Evolutionary conservation across 92 coral and sea anemone species (phyloP).

Genomic region (Meandrina meandrites): DNA sequence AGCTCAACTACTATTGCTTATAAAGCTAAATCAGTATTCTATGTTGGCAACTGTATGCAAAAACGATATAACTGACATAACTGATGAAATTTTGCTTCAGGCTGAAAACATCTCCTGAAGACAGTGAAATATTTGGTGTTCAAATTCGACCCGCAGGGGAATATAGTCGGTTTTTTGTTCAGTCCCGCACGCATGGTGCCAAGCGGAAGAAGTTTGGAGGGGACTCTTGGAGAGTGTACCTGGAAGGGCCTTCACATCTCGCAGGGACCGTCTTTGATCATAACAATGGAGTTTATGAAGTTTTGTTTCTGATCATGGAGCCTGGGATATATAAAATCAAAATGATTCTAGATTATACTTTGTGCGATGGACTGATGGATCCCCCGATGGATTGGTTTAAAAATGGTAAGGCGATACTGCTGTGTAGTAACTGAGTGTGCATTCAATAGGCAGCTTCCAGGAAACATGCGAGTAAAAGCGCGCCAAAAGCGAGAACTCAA

Average conservation of each 20-base stretch:
- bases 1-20: no score
- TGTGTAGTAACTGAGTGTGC: not conserved
- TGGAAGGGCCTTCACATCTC: constrained; percentile 54
- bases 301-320: constrained; percentile 65
- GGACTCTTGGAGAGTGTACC: constrained; percentile 78
- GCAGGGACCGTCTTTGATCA: constrained; percentile 77
- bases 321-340: constrained; percentile 65
- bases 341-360: constrained; percentile 66
- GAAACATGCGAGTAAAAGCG: no score
- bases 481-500: no score
- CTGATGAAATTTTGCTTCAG: constrained; percentile 7
- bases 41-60: not conserved
- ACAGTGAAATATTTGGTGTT: constrained; percentile 52
- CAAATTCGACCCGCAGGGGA: constrained; percentile 71
- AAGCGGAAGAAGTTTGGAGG: constrained; percentile 64
- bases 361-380: constrained; percentile 77
- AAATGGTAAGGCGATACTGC: constrained; percentile 41
- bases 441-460: no score
- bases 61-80: not conserved
- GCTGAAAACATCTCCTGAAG: constrained; percentile 46
- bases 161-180: constrained; percentile 68
- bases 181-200: constrained; percentile 53
- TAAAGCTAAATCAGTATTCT: no score
- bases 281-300: constrained; percentile 81
- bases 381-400: constrained; percentile 80